Evolutionary conservation across 2,888 invertebrate species (phyloP), one percentile per base, ranked within the genome.

Genomic region (Nemoura dubitans): DNA sequence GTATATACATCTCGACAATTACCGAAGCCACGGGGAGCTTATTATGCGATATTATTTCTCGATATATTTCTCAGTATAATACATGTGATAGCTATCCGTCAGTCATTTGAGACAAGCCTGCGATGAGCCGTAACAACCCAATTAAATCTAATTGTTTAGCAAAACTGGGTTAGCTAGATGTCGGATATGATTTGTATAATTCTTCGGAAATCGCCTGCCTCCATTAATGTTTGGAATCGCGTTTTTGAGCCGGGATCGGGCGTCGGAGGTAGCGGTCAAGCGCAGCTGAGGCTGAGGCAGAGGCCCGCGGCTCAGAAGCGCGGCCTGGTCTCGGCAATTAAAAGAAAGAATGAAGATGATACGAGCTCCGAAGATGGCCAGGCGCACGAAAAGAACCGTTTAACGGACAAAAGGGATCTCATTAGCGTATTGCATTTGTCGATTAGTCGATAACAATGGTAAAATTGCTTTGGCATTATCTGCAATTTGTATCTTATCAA

Each of bases 401-500:
- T 84, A 86, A 29, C 14, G 76, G 76, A 86, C 86, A 86, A 86
- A 81, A 43, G 76, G 7, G n/a, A 26, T n/a, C 76, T 86, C 83
- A 86, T 86, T 83, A 86, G 83, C 21, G 83, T 83, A 28, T 43
- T 78, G 83, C 29, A 77, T 77, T 83, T 86, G 26, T 7, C 77
- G 78, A 86, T 84, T 76, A 43, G 76, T 10, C 76, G 84, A 84
- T 84, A 84, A 84, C 83, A 59, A 84, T 59, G 59, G 29, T 27
- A 84, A n/a, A 83, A 83, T 83, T 83, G 83, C 26, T 83, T 27
- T 76, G 36, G 21, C 83, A 86, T 42, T 86, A 86, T 84, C 86
- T 78, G 28, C 83, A 84, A 76, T 86, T 76, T 86, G 84, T 78
- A 86, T 86, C 86, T 76, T 83, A 86, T 83, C 59, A 86, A 82